Base-by-base conservation (phyloP, 2,888 invertebrate genomes). In the Nasonia oneida region DNA sequence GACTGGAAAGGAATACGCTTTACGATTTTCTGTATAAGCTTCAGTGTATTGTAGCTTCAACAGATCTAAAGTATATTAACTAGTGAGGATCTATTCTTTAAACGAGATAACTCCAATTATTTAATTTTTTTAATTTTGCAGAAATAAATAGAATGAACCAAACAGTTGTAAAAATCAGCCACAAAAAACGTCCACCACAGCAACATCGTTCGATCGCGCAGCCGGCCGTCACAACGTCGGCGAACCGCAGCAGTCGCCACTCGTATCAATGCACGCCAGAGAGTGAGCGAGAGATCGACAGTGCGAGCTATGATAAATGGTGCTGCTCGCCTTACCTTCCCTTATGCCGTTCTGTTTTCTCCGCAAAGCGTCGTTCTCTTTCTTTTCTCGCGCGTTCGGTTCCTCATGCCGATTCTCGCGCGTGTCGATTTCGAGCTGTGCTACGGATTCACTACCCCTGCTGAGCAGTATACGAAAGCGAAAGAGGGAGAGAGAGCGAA, bases 301-400 rank as follows among this genome's bases (percentile, higher is more conserved):
- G 91, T 89, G 89, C 89, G 89, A 90, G 90, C 90, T 88, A 91
- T 93, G 92, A 93, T 92, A 91, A 93, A 93, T 91, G 92, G 90
- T 91, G 14, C 50, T 50, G 74, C 29, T 15, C 10, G 50, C 23
- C 50, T 74, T 33, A 67, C 67, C 14, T 47, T 73, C 73, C 73
- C 33, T n/a, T 42, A 83, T 37, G 74, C 74, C 73, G 50, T 57
- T 75, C 23, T 42, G 47, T 85, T 50, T 77, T 77, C 76, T 75
- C 50, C 64, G 37, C 5, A 18, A 42, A 12, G 33, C 86, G 86
- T 84, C 87, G 87, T 89, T 88, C 89, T 80, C 84, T 64, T 70
- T 83, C 39, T 76, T 61, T 73, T 57, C 37, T 42, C 42, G 80
- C 67, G 67, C 67, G 14, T 4, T 12, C 33, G 67, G 67, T 74